Evolutionary conservation across 2,888 invertebrate genomes (phyloP), one percentile per base, ranked within the genome.

Genomic region (Pachycephus smyrnensis): DNA sequence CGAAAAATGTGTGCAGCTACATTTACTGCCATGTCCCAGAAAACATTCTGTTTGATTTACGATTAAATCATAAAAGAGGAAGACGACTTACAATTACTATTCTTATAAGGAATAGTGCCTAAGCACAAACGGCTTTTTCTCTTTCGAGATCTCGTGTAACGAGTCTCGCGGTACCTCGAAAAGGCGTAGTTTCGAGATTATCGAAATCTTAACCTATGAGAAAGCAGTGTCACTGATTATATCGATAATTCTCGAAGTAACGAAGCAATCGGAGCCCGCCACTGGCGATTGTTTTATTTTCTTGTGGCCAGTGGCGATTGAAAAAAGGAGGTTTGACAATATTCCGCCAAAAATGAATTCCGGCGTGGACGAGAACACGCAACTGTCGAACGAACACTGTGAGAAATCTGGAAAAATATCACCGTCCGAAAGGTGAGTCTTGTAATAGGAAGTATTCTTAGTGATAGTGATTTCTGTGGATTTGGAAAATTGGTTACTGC

Each of bases 321-420:
- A 83, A 80, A 81, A 79, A 76, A 79, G 36, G 80, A 75, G 68
- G 74, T 55, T 73, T 76, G 80, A 84, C 83, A 79, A 83, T 85
- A 85, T 86, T 87, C 85, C 85, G 88, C 84, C 86, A 86, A 88
- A 88, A 86, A 89, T 88, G 89, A 89, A 88, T 87, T 83, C 88
- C 80, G 85, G 82, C 82, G 82, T 83, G 82, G 83, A 83, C 73
- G 87, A 84, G 69, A 81, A 83, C 75, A 84, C 83, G 76, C 81
- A 84, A 37, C 76, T 86, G 15, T 78, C 75, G 40, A 82, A 86
- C 40, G 83, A 86, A 36, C 79, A 80, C 68, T 73, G 81, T 4
- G 82, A 86, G 1, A 83, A 86, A 78, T 83, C 86, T 31, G 82
- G 83, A 37, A 87, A 88, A 82, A 84, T 84, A 68, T 88, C 87